phyloP scores from a whole-genome alignment of 2,113 vertebrate species.

The Chaenocephalus aceratus region DNA sequence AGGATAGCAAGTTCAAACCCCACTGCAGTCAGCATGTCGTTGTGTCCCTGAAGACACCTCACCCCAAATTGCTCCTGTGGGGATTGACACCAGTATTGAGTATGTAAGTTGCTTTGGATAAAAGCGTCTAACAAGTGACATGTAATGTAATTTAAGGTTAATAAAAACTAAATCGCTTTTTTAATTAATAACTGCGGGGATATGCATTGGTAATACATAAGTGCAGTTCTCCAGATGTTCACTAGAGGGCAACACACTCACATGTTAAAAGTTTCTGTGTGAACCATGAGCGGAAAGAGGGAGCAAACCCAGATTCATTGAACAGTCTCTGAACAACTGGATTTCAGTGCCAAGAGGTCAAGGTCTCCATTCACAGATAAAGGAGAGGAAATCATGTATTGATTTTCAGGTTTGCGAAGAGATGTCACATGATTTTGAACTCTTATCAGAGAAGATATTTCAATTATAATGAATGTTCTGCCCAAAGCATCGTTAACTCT shows the following conservation, averaged over 20 bases:
- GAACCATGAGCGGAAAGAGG: neutral
- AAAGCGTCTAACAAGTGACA: no score
- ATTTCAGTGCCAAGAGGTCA: constrained; percentile 4
- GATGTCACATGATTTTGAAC: neutral
- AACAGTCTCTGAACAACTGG: neutral
- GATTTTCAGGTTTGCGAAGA: neutral
- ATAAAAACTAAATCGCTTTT: no score
- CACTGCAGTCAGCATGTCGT: no score
- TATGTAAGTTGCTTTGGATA: no score
- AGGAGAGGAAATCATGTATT: neutral
- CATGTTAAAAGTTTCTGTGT: neutral
- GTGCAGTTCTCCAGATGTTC: neutral
- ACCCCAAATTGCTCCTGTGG: no score
- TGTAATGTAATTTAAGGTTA: no score
- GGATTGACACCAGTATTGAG: no score
- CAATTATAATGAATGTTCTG: neutral
- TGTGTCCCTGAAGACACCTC: no score
- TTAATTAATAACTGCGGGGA: no score
- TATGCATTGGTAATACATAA: neutral
- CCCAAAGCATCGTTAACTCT: neutral
- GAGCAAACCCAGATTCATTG: no score
- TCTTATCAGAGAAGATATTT: neutral
- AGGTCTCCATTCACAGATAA: constrained; percentile 12
- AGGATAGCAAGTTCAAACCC: no score
- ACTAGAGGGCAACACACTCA: constrained; percentile 37